Percentiles rank a stretch among this genome's conserved stretches.
Evolutionary conservation across 2,888 invertebrate species (phyloP).

Genomic region (Pollenia griseotomentosa): DNA sequence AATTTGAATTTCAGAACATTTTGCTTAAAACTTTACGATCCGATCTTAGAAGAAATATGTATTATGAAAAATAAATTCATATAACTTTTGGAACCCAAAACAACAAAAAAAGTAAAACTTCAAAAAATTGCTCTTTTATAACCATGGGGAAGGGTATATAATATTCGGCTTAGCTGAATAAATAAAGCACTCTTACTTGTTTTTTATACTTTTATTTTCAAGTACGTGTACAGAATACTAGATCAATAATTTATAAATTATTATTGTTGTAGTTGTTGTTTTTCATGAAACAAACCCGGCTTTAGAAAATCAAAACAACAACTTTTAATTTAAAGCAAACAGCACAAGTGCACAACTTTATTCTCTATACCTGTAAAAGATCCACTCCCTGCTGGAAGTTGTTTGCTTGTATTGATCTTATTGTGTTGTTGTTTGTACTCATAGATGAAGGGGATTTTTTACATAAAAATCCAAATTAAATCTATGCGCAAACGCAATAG

Average conservation of each 20-base stretch:
- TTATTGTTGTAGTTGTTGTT: slow-evolving; percentile 7
- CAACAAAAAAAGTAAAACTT: too few species aligned
- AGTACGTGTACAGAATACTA: slow-evolving; percentile 26
- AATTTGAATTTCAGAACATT: too few species aligned
- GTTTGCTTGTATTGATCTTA: neutral
- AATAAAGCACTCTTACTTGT: neutral
- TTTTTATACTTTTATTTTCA: slow-evolving; percentile 12
- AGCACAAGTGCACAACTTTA: neutral
- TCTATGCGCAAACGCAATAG: slow-evolving; percentile 21
- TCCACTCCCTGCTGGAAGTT: neutral
- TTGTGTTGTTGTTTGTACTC: neutral
- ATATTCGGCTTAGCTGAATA: too few species aligned
- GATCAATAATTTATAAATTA: slow-evolving; percentile 24
- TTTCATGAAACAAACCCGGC: slow-evolving; percentile 18
- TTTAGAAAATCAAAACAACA: slow-evolving; percentile 17
- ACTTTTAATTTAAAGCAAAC: slow-evolving; percentile 32
- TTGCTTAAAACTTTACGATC: too few species aligned
- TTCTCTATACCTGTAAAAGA: too few species aligned
- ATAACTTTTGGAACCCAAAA: too few species aligned
- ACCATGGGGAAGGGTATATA: too few species aligned
- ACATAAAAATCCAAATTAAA: neutral
- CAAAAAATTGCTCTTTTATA: too few species aligned
- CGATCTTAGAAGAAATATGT: too few species aligned
- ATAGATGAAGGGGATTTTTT: neutral
- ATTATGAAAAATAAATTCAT: too few species aligned